Base-by-base conservation (phyloP, 37 sponge, comb jelly and placozoan genomes). In the Cliona cf. orientalis region DNA sequence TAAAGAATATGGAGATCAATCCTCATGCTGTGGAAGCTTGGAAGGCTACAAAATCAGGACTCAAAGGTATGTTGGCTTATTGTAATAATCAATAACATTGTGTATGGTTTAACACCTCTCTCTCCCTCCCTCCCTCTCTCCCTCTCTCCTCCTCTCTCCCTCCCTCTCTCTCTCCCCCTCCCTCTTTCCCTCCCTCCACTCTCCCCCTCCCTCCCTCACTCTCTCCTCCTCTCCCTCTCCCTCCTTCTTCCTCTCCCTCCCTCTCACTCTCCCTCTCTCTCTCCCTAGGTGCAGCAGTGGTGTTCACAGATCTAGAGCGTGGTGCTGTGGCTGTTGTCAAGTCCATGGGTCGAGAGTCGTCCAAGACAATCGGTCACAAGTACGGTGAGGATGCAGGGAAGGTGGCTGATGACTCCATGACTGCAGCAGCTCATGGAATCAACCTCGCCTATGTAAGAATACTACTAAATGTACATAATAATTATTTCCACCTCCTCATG, bases 321-420 rank as follows among this genome's bases (percentile, higher is more conserved):
- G 78, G 63, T 38, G 92, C 82, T 23, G 25, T 23, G 22, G 79
- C 87, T 31, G 38, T 91, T 19, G 28, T 91, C 5, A 65, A 53
- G 57, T 41, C 75, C 21, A 33, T 55, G 3, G 76, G 84, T 2
- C 37, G 76, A 12, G 83, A 91, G 34, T 73, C 92, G 0, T 70
- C 87, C n/a, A 42, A 77, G 34, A 91, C 92, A 23, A 87, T 86
- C 0, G 92, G 46, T 46, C 92, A 91, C 84, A 86, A 86, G 93
- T 91, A 85, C 79, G 92, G 92, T 3, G 78, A 56, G 2, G 74
- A 78, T 23, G 92, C 80, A 37, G 92, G 80, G 1, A 35, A 71
- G 31, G 79, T 91, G 53, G 72, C 83, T 17, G 75, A 78, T 21
- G 79, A 91, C 11, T 73, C 82, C 19, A 41, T 91, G 21, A 42